Evolutionary conservation across 2,113 vertebrate species (phyloP), one percentile per base, ranked within the genome.

Genomic region (Calyptommatus sinebrachiatus): DNA sequence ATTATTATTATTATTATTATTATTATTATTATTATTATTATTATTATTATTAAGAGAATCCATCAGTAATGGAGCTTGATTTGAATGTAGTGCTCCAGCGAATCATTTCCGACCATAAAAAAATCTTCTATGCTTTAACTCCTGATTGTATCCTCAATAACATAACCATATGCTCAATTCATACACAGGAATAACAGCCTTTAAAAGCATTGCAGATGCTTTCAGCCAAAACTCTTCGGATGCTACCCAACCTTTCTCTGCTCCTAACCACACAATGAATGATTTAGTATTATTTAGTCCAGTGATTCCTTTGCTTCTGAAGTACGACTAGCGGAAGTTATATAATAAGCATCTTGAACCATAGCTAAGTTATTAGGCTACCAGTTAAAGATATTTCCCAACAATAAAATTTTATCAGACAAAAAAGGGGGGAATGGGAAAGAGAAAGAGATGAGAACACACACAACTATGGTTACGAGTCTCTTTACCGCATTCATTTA

Each of bases 401-500:
- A 80, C 77, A 78, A 61, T 0, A 1, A 45, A 71, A 81, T 88
- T 89, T 84, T 76, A 82, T 86, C 87, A 85, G 86, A 86, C 84
- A 65, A 61, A 68, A 65, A 26, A 10, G 18, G 1, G 29, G 26
- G 46, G 24, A 4, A 21, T 5, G 26, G 24, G 5, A 18, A 22
- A 11, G 63, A 5, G 24, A 12, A 16, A 57, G 2, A 24, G 28
- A 24, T 11, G 18, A 35, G 26, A 71, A 31, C 71, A 46, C 29
- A 53, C 24, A 81, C n/a, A 62, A 86, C 21, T 50, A 89, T 81
- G 87, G 83, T 84, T 90, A 80, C 85, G 78, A 90, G 90, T 86
- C 92, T 88, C 85, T 88, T 76, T 86, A 87, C 89, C 91, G 91
- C 92, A 89, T 92, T 94, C 93, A 92, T 92, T 95, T 94, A 94